Percentiles rank a stretch among this genome's conserved stretches.
Conservation (phyloP, 2,797 vertebrate genomes). For the Linurgus olivaceus region DNA sequence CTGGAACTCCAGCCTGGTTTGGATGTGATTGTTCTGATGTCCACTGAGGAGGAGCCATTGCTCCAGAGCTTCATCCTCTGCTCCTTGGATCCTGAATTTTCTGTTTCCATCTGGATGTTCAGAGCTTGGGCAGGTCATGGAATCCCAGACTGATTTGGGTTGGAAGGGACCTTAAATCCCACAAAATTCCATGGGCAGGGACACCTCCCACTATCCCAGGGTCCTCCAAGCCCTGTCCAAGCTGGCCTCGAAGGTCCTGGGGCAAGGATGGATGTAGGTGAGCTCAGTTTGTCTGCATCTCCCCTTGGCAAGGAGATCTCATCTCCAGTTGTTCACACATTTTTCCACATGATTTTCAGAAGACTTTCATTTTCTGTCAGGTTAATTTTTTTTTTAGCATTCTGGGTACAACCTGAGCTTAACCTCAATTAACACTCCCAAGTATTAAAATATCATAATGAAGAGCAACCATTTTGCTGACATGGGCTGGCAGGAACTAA, state of each 20-base stretch:
- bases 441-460: slow-evolving; percentile 8
- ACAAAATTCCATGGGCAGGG: not conserved
- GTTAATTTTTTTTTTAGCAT: not conserved
- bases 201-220: not conserved
- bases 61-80: not conserved
- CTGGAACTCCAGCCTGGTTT: not conserved
- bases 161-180: not conserved
- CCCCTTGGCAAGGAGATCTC: not conserved
- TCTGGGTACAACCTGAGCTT: not conserved
- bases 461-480: slow-evolving; percentile 16
- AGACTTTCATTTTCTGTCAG: not conserved
- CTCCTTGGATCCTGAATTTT: rapidly evolving
- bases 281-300: not conserved
- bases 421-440: slow-evolving; percentile 48
- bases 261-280: rapidly evolving
- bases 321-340: not conserved
- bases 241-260: not conserved
- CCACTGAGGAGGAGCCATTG: rapidly evolving
- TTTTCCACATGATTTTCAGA: not conserved
- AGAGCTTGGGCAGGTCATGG: not conserved
- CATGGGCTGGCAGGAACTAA: not conserved
- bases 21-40: not conserved
- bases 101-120: rapidly evolving
- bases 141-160: not conserved
- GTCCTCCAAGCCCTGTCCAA: not conserved